Evolutionary conservation across 2,888 invertebrate species (phyloP).

Genomic region (Aphodius sticticus): DNA sequence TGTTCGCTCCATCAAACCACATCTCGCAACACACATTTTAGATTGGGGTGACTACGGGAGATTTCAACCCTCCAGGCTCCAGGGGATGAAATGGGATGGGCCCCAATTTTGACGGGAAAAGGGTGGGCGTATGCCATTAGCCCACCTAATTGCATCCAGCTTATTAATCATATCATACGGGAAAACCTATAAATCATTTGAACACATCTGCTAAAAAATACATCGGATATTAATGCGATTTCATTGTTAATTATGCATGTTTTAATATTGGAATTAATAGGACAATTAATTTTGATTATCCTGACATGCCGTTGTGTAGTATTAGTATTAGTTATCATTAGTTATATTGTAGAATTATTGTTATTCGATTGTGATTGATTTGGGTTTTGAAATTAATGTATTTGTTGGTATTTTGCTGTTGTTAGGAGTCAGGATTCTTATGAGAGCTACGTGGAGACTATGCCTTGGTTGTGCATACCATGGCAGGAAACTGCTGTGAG

Average conservation of each 20-base stretch:
- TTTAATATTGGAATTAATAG: neutral
- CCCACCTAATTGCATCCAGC: conserved; percentile 15
- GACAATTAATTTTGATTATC: neutral
- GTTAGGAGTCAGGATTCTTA: conserved; percentile 82
- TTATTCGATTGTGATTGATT: neutral
- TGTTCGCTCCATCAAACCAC: neutral
- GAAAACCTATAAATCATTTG: neutral
- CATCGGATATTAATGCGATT: neutral
- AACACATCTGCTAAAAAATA: neutral
- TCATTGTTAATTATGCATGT: conserved; percentile 6
- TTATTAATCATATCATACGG: conserved; percentile 18
- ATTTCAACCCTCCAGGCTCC: neutral
- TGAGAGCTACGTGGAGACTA: conserved; percentile 73
- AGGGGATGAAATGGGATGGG: conserved; percentile 15
- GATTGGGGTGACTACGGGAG: neutral
- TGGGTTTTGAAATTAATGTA: neutral
- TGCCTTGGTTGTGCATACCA: conserved; percentile 79
- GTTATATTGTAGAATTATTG: too few relatives aligned
- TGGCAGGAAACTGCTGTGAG: conserved; percentile 74
- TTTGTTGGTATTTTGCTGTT: conserved; percentile 35
- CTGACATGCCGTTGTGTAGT: neutral
- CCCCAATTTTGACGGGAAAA: conserved; percentile 4
- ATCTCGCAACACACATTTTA: neutral
- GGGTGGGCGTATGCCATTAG: conserved; percentile 25
- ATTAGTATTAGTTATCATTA: neutral